Conservation (phyloP, 2,888 invertebrate genomes). For the Nymphalis c-album region DNA sequence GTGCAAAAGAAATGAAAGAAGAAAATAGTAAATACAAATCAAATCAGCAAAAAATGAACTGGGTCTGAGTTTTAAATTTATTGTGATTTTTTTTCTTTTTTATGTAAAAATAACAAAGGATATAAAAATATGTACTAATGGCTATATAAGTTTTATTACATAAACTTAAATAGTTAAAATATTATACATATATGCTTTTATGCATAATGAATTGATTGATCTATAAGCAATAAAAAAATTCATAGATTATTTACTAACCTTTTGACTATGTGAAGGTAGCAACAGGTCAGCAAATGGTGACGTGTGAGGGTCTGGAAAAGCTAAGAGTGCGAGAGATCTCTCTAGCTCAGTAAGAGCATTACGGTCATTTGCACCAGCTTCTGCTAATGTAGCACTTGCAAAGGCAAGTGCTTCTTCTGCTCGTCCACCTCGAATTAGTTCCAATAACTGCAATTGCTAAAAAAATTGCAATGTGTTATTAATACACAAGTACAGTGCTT, state of each 20-base stretch:
- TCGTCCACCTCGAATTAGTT: slow-evolving; percentile 90
- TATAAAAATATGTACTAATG: no score
- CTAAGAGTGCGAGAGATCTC: slow-evolving; percentile 95
- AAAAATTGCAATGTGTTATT: slow-evolving; percentile 7
- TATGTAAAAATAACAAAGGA: no score
- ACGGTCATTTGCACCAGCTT: slow-evolving; percentile 92
- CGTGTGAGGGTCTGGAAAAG: slow-evolving; percentile 97
- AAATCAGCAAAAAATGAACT: no score
- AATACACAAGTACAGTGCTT: not conserved
- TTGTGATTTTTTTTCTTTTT: no score
- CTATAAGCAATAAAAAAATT: no score
- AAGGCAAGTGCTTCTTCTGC: slow-evolving; percentile 94
- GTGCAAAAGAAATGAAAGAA: slow-evolving; percentile 19
- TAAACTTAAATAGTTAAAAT: no score
- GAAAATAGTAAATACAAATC: not conserved
- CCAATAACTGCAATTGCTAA: slow-evolving; percentile 94
- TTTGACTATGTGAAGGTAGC: slow-evolving; percentile 96
- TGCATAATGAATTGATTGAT: no score
- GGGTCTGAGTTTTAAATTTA: no score
- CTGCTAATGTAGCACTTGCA: slow-evolving; percentile 94
- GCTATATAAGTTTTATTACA: no score
- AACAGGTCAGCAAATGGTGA: slow-evolving; percentile 98
- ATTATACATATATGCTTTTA: no score
- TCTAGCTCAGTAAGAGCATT: slow-evolving; percentile 90
- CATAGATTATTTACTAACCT: slow-evolving; percentile 74